Evolutionary conservation across 2,113 vertebrate genomes (phyloP).

Genomic region (Tenrec ecaudatus): DNA sequence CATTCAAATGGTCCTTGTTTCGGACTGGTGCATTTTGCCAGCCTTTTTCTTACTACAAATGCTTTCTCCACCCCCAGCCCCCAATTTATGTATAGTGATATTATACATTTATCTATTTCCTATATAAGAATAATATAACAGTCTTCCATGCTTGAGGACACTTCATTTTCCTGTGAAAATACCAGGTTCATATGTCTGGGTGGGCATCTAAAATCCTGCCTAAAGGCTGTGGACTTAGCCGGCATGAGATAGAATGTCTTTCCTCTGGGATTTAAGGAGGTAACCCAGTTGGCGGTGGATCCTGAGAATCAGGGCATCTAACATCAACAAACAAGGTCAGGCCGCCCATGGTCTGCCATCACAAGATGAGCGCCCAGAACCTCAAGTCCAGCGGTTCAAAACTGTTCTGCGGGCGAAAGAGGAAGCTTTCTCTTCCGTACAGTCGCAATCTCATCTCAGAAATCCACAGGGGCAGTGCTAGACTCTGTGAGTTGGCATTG

Average conservation of each 20-base stretch:
- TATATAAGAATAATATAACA: neutral
- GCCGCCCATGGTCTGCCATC: no score
- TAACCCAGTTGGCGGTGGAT: neutral
- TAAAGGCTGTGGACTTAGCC: neutral
- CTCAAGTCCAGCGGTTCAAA: no score
- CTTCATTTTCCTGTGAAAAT: conserved; percentile 36
- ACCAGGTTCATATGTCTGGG: neutral
- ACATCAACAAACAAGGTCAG: no score
- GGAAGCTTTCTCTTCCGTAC: neutral
- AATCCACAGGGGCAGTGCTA: neutral
- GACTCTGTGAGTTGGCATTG: neutral
- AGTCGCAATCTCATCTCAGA: no score
- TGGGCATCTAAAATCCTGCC: neutral
- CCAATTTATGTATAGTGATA: neutral
- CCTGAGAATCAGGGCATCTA: no score
- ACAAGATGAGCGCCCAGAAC: no score
- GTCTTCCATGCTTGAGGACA: neutral
- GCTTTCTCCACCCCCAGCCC: neutral
- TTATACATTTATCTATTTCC: no score
- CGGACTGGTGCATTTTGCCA: conserved; percentile 36
- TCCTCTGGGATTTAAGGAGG: neutral
- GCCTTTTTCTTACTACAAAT: conserved; percentile 28
- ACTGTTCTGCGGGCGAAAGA: neutral
- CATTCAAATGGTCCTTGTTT: conserved; percentile 46
- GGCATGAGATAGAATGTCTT: neutral